phyloP scores from a whole-genome alignment of 2,797 vertebrate genomes.

The Centropyge bicolor region DNA sequence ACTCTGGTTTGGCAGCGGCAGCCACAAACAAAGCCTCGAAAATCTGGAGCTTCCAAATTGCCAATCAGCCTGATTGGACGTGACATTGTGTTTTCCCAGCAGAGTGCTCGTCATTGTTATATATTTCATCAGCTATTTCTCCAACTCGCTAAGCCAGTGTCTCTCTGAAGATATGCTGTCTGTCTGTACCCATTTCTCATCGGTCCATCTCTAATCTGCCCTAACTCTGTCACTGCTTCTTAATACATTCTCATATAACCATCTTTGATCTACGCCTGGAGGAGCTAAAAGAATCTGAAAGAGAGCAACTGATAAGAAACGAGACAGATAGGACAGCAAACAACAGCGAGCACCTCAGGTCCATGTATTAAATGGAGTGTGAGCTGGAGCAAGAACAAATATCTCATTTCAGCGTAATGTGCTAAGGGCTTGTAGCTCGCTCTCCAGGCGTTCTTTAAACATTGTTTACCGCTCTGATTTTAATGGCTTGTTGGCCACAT shows the following conservation, averaged over 20 bases:
- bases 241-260: constrained; percentile 65
- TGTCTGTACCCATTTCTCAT: constrained; percentile 71
- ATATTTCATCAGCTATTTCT: constrained; percentile 74
- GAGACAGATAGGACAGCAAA: constrained; percentile 66
- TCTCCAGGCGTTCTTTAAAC: constrained; percentile 72
- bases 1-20: constrained; percentile 59
- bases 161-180: constrained; percentile 68
- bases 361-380: constrained; percentile 65
- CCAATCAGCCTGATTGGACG: constrained; percentile 79
- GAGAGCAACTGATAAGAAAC: constrained; percentile 62
- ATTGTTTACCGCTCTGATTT: constrained; percentile 77
- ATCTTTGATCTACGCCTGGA: constrained; percentile 66
- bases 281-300: constrained; percentile 67
- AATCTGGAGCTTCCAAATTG: constrained; percentile 79
- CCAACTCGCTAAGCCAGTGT: constrained; percentile 57
- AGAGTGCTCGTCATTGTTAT: constrained; percentile 63
- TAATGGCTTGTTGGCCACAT: constrained; percentile 79
- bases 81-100: constrained; percentile 77
- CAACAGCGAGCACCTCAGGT: constrained; percentile 59
- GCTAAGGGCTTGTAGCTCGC: constrained; percentile 53
- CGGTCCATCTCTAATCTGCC: constrained; percentile 66
- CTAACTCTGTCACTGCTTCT: constrained; percentile 64
- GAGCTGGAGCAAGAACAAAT: constrained; percentile 68
- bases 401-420: constrained; percentile 74
- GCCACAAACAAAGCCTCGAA: constrained; percentile 69